phyloP scores from a whole-genome alignment of 2,113 vertebrate genomes.

The Rhabdornis inornatus region DNA sequence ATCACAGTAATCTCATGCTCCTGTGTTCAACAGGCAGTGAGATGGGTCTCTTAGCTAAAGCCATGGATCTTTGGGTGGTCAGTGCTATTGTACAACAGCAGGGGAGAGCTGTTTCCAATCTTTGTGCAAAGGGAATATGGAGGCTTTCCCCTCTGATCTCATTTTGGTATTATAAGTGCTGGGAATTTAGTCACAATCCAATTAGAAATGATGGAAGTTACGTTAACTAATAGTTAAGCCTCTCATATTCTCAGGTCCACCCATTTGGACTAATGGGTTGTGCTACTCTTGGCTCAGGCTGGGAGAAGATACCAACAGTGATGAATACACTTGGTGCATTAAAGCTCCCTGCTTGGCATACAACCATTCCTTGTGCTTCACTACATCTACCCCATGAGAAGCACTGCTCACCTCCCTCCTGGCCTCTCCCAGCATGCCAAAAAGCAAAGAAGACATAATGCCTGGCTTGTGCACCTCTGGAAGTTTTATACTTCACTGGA shows the following conservation, averaged over 20 bases:
- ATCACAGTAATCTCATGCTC: background rate
- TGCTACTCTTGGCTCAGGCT: background rate
- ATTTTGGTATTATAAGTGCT: slow-evolving; percentile 21
- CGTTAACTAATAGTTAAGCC: slow-evolving; percentile 19
- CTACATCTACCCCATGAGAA: background rate
- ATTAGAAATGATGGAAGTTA: slow-evolving; percentile 50
- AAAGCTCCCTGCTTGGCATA: background rate
- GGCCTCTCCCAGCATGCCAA: background rate
- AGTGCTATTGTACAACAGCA: slow-evolving; percentile 32
- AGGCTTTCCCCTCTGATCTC: slow-evolving; percentile 44
- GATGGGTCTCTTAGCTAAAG: slow-evolving; percentile 1
- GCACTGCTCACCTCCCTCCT: background rate
- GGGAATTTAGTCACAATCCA: slow-evolving; percentile 49
- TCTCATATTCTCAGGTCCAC: background rate
- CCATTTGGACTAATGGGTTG: background rate
- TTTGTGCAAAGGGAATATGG: slow-evolving; percentile 4
- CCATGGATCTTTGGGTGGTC: slow-evolving; percentile 19
- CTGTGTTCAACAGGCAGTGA: background rate
- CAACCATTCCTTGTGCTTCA: background rate
- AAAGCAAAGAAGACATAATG: background rate
- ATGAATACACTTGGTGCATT: background rate
- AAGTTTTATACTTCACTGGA: slow-evolving; percentile 23
- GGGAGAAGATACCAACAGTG: background rate
- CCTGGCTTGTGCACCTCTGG: background rate
- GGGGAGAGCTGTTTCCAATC: slow-evolving; percentile 46